Percentiles rank a stretch among this genome's conserved stretches.
Conservation (phyloP, 2,113 vertebrate genomes). For the Notiomystis cincta region DNA sequence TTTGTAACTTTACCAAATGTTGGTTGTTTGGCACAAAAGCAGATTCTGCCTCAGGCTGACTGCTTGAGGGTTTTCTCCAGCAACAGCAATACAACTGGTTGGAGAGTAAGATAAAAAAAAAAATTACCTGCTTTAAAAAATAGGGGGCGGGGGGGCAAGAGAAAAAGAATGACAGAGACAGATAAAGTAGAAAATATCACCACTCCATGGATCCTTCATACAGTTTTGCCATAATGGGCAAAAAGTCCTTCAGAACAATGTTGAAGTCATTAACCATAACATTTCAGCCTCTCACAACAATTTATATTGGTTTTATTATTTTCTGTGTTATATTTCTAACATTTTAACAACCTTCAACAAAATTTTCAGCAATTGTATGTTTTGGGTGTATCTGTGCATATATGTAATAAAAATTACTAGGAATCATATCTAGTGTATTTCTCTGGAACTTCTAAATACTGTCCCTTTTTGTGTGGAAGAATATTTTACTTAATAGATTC, state of each 20-base stretch:
- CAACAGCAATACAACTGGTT: background rate
- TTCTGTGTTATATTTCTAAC: background rate
- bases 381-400: background rate
- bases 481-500: background rate
- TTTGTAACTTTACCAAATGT: background rate
- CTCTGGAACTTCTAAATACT: background rate
- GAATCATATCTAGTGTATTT: background rate
- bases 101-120: background rate
- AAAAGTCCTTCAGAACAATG: background rate
- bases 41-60: background rate
- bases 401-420: background rate
- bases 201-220: background rate
- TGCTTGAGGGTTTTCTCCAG: background rate
- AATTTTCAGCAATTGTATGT: background rate
- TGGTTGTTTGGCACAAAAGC: background rate
- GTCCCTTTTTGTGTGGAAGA: background rate
- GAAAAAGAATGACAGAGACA: background rate
- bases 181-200: background rate
- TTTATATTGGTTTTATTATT: background rate
- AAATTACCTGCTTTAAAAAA: background rate
- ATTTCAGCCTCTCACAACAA: background rate
- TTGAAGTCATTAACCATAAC: background rate
- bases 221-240: background rate
- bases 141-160: background rate
- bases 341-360: background rate